These are phyloP conservation scores for Oligia strigilis DNA, from an alignment of 2,888 invertebrate species.

Conservation along the genomic window DNA sequence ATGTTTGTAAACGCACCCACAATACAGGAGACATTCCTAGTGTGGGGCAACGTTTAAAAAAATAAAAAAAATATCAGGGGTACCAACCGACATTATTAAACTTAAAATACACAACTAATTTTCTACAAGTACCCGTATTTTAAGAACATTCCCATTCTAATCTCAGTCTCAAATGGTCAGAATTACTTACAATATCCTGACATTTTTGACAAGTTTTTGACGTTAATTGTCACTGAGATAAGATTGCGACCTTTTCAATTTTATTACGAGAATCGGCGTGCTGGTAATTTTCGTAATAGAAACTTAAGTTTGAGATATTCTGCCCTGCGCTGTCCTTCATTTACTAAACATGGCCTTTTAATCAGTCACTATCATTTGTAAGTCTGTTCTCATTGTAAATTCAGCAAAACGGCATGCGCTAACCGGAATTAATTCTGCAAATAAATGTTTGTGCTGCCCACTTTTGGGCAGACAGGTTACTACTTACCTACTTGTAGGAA, in stretches of 20 bases:
- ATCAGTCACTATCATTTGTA: conserved; percentile 61
- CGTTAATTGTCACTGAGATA: not conserved
- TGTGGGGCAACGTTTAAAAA: too few species aligned
- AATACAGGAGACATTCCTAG: too few species aligned
- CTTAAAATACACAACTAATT: too few species aligned
- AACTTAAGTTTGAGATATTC: conserved; percentile 32
- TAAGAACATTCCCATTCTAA: not conserved
- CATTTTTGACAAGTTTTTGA: not conserved
- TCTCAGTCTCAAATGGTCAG: not conserved
- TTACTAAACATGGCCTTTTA: conserved; percentile 62
- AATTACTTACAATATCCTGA: too few species aligned
- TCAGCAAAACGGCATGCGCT: conserved; percentile 46
- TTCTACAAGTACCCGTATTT: not conserved
- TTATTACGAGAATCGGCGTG: not conserved
- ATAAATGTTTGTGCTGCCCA: conserved; percentile 20
- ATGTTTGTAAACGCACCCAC: too few species aligned
- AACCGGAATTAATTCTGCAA: conserved; percentile 43
- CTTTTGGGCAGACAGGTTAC: conserved; percentile 10
- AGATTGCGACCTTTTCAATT: not conserved
- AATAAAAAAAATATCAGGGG: too few species aligned
- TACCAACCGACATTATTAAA: too few species aligned
- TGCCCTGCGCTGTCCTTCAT: conserved; percentile 46
- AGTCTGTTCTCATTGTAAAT: conserved; percentile 54
- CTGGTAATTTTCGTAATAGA: not conserved
- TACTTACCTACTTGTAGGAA: not conserved